Evolutionary conservation across 2,888 invertebrate species (phyloP), one percentile per base, ranked within the genome.

Genomic region (Unio pictorum): DNA sequence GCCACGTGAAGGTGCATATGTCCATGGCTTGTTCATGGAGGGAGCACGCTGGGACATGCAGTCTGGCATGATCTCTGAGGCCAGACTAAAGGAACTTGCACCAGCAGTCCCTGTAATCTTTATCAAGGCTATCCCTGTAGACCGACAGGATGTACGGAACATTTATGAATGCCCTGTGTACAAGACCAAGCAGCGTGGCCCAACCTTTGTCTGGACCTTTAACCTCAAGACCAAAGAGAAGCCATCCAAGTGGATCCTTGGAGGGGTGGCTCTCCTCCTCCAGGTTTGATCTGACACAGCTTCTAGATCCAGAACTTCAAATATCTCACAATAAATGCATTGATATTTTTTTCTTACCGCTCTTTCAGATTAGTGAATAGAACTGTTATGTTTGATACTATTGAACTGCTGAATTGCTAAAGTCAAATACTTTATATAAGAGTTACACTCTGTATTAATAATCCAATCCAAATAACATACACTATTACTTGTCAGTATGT

Each of bases 161-260:
- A 95, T 97, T 93, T 98, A 98, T 91, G 96, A 96, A 90, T 98
- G 98, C 89, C 98, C 98, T 0, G 94, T 98, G 2, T 98, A 98
- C 91, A 98, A 97, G 91, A 98, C 98, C 0, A 93, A 97, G 73
- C 95, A 94, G 2, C 92, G 98, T 64, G 98, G 98, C 0, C 96
- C 97, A 0, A 98, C 97, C 0, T 98, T 95, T 89, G 96, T 98
- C 26, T 98, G 98, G 97, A 98, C 98, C 6, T 98, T 98, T 91
- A 97, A 97, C 91, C 91, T 98, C 71, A 96, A 97, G 91, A 95
- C 96, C 45, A 97, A 97, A 90, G 98, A 98, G 88, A 97, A 97
- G 88, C 94, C 97, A 0, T 93, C 96, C 58, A 97, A 96, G 91
- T 98, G 98, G 98, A 95, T 96, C 0, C 90, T 98, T 67, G 98